These are phyloP conservation scores for Phoxinus phoxinus DNA, from an alignment of 2,113 vertebrate genomes.

Conservation along the genomic window DNA sequence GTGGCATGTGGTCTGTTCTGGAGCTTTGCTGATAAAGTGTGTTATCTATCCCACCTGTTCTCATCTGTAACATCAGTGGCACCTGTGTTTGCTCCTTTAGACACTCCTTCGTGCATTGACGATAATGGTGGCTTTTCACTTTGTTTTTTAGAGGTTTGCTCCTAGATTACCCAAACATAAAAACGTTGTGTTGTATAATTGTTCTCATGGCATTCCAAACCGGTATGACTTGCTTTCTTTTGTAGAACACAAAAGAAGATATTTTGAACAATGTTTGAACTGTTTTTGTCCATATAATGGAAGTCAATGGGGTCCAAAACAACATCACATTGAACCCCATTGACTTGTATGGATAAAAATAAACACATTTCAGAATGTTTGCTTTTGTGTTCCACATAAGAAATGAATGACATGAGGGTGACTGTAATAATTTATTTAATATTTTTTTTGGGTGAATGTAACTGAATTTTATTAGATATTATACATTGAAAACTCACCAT, in stretches of 20 bases:
- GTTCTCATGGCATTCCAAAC: background rate
- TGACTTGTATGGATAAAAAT: background rate
- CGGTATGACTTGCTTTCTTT: background rate
- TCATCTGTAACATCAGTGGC: slow-evolving; percentile 10
- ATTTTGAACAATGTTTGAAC: background rate
- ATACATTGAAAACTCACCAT: too few relatives aligned
- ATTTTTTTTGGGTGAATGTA: background rate
- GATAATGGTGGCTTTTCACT: background rate
- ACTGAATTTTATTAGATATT: background rate
- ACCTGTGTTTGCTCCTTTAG: slow-evolving; percentile 9
- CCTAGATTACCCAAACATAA: background rate
- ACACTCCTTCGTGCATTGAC: background rate
- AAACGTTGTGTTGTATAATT: background rate
- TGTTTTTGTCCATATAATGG: background rate
- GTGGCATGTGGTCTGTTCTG: slow-evolving; percentile 40
- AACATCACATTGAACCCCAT: background rate
- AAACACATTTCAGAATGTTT: too few relatives aligned
- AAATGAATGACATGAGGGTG: background rate
- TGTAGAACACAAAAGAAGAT: background rate
- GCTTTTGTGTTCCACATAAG: background rate
- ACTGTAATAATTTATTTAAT: background rate
- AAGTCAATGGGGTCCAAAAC: background rate
- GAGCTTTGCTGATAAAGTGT: slow-evolving; percentile 34
- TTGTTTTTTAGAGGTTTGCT: background rate
- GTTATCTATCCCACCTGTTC: slow-evolving; percentile 9